These are phyloP conservation scores for Macrochelys suwanniensis DNA, from an alignment of 2,797 vertebrate genomes.

Conservation along the genomic window DNA sequence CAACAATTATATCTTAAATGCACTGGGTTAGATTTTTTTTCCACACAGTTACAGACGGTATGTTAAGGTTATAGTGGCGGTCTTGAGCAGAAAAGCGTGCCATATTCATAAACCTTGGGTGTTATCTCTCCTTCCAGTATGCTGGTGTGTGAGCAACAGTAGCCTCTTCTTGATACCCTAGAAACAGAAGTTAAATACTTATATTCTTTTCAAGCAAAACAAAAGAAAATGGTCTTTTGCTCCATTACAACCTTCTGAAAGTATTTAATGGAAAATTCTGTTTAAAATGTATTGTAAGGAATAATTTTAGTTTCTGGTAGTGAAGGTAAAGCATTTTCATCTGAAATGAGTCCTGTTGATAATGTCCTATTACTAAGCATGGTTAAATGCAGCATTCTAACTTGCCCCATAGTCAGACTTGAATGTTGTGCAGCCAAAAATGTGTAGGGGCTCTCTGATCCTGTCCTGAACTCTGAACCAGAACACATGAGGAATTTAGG, in stretches of 20 bases:
- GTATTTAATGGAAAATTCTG: background rate
- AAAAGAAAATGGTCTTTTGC: background rate
- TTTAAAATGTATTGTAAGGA: background rate
- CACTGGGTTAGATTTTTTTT: background rate
- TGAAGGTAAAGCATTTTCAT: background rate
- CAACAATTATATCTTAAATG: background rate
- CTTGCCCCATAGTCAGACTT: background rate
- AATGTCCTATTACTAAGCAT: background rate
- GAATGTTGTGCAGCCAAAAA: background rate
- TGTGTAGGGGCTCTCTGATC: background rate
- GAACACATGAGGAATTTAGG: background rate
- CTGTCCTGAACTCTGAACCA: background rate
- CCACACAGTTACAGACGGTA: background rate
- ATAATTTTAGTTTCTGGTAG: background rate
- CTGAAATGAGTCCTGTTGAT: background rate
- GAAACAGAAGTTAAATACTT: background rate
- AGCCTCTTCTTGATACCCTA: background rate
- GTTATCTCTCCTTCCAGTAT: background rate
- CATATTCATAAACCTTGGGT: background rate
- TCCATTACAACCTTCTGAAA: background rate
- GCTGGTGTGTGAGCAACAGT: background rate
- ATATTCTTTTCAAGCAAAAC: background rate
- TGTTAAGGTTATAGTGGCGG: rapidly evolving
- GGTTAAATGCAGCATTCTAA: background rate
- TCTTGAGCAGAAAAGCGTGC: background rate